A percentile compares a stretch with the other conserved stretches of the same genome.
Evolutionary conservation across 2,888 invertebrate genomes (phyloP).

Genomic region (Agrotis ipsilon): DNA sequence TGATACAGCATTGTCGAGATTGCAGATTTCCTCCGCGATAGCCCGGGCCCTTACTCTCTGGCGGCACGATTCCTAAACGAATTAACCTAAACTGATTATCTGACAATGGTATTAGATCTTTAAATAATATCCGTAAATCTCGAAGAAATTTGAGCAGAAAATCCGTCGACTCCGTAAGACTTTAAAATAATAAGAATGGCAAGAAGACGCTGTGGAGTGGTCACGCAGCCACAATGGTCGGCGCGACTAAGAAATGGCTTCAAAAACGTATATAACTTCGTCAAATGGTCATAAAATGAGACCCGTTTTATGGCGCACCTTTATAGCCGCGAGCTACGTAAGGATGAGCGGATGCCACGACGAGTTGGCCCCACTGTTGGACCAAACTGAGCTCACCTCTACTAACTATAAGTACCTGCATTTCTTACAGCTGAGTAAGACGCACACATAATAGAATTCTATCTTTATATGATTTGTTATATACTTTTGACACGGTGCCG

Average conservation of each 20-base stretch:
- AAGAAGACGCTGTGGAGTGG: constrained; percentile 76
- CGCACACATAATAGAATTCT: constrained; percentile 56
- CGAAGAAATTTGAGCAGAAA: constrained; percentile 72
- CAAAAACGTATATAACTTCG: constrained; percentile 89
- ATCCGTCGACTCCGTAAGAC: constrained; percentile 73
- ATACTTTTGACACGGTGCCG: constrained; percentile 42
- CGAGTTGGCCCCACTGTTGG: constrained; percentile 70
- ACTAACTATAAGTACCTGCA: constrained; percentile 55
- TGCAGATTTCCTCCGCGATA: constrained; percentile 86
- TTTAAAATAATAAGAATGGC: constrained; percentile 80
- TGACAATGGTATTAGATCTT: constrained; percentile 76
- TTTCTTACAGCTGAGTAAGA: constrained; percentile 62
- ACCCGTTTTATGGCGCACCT: constrained; percentile 89
- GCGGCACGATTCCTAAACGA: constrained; percentile 86
- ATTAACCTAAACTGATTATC: constrained; percentile 83
- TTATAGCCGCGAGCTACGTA: constrained; percentile 86
- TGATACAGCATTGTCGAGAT: constrained; percentile 90
- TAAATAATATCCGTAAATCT: constrained; percentile 66
- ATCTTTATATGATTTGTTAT: constrained; percentile 34
- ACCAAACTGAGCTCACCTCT: constrained; percentile 67
- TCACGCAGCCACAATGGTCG: constrained; percentile 86
- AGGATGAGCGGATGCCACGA: constrained; percentile 82
- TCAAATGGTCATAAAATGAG: constrained; percentile 90
- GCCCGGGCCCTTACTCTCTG: constrained; percentile 82
- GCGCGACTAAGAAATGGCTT: constrained; percentile 85